Evolutionary conservation across 2,888 invertebrate species (phyloP).

Genomic region (Lasioglossum lativentre): DNA sequence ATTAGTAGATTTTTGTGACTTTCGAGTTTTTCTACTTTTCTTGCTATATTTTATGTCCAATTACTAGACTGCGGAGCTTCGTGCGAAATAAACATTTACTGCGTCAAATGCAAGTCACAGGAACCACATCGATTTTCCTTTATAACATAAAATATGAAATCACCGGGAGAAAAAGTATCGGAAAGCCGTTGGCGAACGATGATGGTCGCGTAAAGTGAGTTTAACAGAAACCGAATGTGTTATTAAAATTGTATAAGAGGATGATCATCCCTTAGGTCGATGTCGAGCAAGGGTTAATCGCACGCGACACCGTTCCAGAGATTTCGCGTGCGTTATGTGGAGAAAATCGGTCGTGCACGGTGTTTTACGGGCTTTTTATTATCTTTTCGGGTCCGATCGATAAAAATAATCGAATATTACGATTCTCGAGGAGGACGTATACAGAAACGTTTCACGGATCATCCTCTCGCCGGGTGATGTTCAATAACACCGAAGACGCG

Average conservation of each 20-base stretch:
- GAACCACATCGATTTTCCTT: too few species aligned
- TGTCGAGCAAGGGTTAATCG: constrained; percentile 8
- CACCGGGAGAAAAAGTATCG: background rate
- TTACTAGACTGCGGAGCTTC: too few species aligned
- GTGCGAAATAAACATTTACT: too few species aligned
- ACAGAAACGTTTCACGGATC: constrained; percentile 34
- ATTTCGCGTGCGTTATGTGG: background rate
- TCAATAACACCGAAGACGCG: constrained; percentile 32
- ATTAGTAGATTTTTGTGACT: too few species aligned
- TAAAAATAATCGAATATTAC: constrained; percentile 36
- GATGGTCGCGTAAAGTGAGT: background rate
- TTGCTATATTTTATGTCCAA: too few species aligned
- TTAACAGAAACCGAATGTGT: background rate
- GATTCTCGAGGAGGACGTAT: constrained; percentile 8
- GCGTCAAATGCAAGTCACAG: too few species aligned
- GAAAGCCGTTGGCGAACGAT: background rate
- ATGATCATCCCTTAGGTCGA: background rate
- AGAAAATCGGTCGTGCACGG: background rate
- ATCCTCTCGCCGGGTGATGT: constrained; percentile 4
- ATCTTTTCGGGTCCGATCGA: constrained; percentile 30
- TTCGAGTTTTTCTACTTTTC: too few species aligned
- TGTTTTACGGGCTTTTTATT: constrained; percentile 24
- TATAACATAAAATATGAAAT: too few species aligned
- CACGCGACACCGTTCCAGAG: background rate
- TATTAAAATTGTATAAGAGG: background rate